A percentile compares a stretch with the other conserved stretches of the same genome.
These are phyloP conservation scores for Achatina immaculata DNA, from an alignment of 1,140 invertebrate genomes.

Conservation along the genomic window DNA sequence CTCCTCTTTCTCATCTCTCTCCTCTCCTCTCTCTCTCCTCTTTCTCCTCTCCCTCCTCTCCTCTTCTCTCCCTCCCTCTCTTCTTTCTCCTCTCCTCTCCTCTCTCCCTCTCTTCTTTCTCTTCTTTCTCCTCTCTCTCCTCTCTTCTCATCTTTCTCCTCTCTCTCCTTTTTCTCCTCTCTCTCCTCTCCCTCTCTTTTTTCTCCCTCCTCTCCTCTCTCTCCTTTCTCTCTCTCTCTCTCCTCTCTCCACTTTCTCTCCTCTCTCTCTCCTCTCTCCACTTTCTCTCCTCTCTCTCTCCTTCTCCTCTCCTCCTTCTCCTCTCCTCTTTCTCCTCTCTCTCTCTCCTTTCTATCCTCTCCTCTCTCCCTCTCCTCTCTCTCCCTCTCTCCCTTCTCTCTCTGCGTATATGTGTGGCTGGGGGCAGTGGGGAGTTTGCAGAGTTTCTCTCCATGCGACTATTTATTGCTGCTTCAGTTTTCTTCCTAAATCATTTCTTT, in stretches of 20 bases:
- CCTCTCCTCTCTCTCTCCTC: neutral
- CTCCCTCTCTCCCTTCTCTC: no score
- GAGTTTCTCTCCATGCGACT: no score
- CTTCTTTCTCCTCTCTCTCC: neutral
- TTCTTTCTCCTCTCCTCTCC: neutral
- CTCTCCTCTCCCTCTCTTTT: neutral
- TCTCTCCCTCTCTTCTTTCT: constrained; percentile 8
- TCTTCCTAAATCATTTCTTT: no score
- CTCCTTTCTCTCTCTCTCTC: constrained; percentile 3
- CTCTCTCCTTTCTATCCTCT: neutral
- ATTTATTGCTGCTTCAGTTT: no score
- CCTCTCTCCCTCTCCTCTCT: no score
- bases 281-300: constrained; percentile 10
- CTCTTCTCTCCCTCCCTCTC: neutral
- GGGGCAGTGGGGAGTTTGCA: no score
- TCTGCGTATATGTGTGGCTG: no score
- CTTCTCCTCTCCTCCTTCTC: constrained; percentile 1
- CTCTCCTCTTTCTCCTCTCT: neutral
- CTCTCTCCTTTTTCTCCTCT: neutral
- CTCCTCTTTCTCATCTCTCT: no score
- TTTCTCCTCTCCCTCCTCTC: neutral
- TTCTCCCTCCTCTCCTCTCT: neutral
- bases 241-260: neutral
- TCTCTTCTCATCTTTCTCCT: neutral
- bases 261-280: neutral